Evolutionary conservation across 2,797 vertebrate species (phyloP).

Genomic region (Triplophysa bombifrons): DNA sequence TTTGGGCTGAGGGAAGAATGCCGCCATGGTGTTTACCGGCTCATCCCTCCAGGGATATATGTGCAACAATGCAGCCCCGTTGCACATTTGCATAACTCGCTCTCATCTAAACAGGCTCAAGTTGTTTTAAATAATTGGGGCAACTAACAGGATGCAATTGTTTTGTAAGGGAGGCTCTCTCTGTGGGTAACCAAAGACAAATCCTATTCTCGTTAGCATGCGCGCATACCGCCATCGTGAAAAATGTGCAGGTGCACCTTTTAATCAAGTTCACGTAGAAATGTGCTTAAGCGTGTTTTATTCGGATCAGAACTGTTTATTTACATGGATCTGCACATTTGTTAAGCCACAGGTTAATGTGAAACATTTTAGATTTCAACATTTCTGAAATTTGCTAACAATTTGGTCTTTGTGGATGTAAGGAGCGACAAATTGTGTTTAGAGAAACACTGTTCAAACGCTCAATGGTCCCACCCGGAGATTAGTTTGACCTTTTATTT

Average conservation of each 20-base stretch:
- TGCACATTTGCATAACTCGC: constrained; percentile 66
- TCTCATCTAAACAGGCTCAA: constrained; percentile 59
- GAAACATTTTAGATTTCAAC: neutral
- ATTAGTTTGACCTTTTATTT: too few species aligned
- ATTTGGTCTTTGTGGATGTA: neutral
- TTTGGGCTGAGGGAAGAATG: constrained; percentile 62
- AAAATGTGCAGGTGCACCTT: constrained; percentile 9
- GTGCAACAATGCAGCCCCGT: constrained; percentile 61
- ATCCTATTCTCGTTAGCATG: constrained; percentile 60
- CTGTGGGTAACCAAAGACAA: constrained; percentile 52
- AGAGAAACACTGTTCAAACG: neutral
- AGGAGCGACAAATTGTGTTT: neutral
- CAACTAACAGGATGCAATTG: constrained; percentile 64
- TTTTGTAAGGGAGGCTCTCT: constrained; percentile 56
- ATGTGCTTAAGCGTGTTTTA: neutral
- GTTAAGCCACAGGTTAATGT: neutral
- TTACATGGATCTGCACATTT: neutral
- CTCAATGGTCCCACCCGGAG: neutral
- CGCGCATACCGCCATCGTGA: constrained; percentile 8
- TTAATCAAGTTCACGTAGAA: neutral
- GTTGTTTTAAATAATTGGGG: constrained; percentile 67
- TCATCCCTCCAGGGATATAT: constrained; percentile 61
- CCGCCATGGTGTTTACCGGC: constrained; percentile 63
- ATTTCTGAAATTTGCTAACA: neutral
- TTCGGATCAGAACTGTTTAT: neutral